These are phyloP conservation scores for Pseudonaja textilis DNA, from an alignment of 2,113 vertebrate genomes.

Conservation along the genomic window DNA sequence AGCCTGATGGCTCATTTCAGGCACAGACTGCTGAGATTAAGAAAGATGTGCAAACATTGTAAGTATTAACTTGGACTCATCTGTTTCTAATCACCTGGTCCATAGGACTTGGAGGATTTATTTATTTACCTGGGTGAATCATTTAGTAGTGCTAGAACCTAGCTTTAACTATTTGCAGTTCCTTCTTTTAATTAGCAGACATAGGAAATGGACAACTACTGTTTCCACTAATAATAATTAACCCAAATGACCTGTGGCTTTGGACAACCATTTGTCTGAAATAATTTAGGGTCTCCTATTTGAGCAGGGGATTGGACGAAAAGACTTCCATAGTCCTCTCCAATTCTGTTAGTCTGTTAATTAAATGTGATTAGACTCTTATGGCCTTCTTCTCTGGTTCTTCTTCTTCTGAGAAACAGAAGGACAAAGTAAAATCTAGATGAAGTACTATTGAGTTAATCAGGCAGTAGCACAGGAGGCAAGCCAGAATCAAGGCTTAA, in stretches of 20 bases:
- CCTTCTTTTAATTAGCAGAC: neutral
- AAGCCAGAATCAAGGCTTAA: neutral
- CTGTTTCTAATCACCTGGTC: neutral
- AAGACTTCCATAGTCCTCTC: neutral
- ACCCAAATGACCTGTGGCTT: neutral
- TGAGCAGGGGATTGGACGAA: neutral
- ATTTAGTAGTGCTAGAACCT: neutral
- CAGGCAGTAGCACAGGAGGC: neutral
- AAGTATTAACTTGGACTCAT: neutral
- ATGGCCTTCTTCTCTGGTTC: neutral
- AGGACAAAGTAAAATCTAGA: neutral
- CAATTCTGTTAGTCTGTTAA: neutral
- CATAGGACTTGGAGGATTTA: neutral
- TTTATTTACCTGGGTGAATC: neutral
- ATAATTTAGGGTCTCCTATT: neutral
- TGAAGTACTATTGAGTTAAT: neutral
- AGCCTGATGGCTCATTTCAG: neutral
- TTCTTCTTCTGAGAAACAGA: neutral
- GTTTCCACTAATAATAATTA: neutral
- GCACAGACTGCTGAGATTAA: neutral
- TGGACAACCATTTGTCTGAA: neutral
- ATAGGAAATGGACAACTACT: neutral
- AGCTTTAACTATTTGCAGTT: neutral
- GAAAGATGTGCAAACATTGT: neutral
- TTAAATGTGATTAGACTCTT: neutral